A percentile compares a stretch with the other conserved stretches of the same genome.
These are phyloP conservation scores for Pogona vitticeps DNA, from an alignment of 2,113 vertebrate genomes.

Conservation along the genomic window DNA sequence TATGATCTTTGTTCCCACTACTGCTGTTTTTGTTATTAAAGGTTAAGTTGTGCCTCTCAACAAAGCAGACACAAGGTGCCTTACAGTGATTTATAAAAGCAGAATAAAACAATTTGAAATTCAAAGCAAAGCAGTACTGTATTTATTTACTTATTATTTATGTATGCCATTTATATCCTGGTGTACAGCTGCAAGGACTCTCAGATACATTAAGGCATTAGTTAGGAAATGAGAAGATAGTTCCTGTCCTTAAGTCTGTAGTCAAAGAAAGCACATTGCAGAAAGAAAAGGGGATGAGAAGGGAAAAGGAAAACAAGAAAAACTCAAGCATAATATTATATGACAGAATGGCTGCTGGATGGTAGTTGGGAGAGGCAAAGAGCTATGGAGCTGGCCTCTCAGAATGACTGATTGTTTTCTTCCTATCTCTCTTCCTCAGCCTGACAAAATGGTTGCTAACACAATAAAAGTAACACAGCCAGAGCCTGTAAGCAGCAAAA, in stretches of 20 bases:
- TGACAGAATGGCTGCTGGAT: too few species aligned
- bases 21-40: not conserved
- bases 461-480: too few species aligned
- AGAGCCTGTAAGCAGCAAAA: not conserved
- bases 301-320: not conserved
- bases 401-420: too few species aligned
- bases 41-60: not conserved
- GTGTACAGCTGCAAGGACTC: not conserved
- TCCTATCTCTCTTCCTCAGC: too few species aligned
- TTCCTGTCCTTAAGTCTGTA: not conserved
- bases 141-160: not conserved
- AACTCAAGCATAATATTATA: not conserved
- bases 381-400: too few species aligned
- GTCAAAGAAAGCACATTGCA: not conserved
- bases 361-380: too few species aligned
- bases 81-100: not conserved
- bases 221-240: not conserved
- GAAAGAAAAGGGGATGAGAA: not conserved
- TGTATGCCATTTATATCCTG: not conserved
- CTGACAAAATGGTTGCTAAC: too few species aligned
- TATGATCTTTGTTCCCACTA: not conserved
- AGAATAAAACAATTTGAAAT: not conserved
- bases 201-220: not conserved
- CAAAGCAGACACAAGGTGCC: not conserved
- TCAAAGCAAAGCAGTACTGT: not conserved